Base-by-base conservation (phyloP, 2,797 vertebrate genomes). In the Chelon auratus region DNA sequence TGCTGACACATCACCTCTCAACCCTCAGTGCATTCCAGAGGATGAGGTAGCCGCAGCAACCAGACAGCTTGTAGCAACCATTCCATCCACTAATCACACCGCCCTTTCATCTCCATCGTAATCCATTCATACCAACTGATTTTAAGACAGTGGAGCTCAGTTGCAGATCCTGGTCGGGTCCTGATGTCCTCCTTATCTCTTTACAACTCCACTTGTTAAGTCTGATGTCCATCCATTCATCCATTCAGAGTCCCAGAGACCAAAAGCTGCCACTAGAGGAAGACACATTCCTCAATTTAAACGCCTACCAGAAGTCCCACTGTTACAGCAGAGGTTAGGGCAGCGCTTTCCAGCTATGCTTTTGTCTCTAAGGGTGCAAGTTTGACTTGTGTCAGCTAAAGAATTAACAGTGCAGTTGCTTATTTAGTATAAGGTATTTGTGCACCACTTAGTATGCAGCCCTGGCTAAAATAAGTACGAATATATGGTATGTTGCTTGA, bases 21-120 rank as follows among this genome's bases (percentile, higher is more conserved):
- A 85, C 81, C 85, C 24, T 30, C 65, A 66, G 69, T 84, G 76
- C 83, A 90, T 73, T 82, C 88, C 50, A 58, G 92, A 92, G 55
- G 75, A 91, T 0, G 88, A 96, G 96, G 95, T 96, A 96, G 92
- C 62, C 84, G 37, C 2, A 69, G 72, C 47, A 37, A 60, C 72
- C 67, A 20, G 55, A 50, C 26, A 42, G 53, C 48, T 53, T n/a
- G 9, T 40, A 24, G 45, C 40, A 59, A 10, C 20, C 2, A 1
- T 20, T 61, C 57, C 37, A 18, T 64, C 47, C 40, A 9, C 80
- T 68, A 5, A 24, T 82, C 62, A 56, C 26, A 37, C 40, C 73
- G 69, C 66, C 61, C 62, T 50, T 20, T 45, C 15, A 1, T 43
- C 43, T 6, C 17, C 14, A 64, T 78, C 62, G 36, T 65, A 40